phyloP scores from a whole-genome alignment of 2,888 invertebrate genomes.

The Malthinus seriepunctatus region DNA sequence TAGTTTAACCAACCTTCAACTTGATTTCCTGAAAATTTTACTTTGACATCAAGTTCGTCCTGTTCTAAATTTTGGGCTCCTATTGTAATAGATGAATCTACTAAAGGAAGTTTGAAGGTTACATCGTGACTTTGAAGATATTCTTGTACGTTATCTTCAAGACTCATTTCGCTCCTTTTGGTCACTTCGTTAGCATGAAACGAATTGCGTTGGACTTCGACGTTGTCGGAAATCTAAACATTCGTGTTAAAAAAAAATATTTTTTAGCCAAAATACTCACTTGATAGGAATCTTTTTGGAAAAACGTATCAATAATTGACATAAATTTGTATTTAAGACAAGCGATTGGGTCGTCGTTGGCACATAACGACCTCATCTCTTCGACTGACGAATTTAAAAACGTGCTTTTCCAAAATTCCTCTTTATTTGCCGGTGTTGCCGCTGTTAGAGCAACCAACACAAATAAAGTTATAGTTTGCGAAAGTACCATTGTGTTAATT shows the following conservation, averaged over 20 bases:
- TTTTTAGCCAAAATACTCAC: conserved; percentile 53
- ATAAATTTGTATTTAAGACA: conserved; percentile 85
- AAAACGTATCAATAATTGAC: conserved; percentile 75
- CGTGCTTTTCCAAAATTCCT: conserved; percentile 71
- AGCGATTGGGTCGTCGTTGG: conserved; percentile 73
- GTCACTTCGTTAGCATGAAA: conserved; percentile 65
- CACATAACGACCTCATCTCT: conserved; percentile 76
- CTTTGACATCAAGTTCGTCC: conserved; percentile 74
- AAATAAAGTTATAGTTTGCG: conserved; percentile 47
- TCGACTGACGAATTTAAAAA: conserved; percentile 75
- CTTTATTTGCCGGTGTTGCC: conserved; percentile 65
- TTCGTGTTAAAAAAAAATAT: background rate
- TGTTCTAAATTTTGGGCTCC: conserved; percentile 78
- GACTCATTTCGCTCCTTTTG: conserved; percentile 60
- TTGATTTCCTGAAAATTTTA: conserved; percentile 60
- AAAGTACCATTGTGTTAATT: conserved; percentile 35
- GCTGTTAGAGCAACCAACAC: conserved; percentile 57
- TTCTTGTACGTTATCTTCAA: conserved; percentile 71
- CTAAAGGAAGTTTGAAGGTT: conserved; percentile 73
- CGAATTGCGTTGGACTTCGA: conserved; percentile 76
- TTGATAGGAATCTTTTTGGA: conserved; percentile 79
- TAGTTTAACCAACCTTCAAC: conserved; percentile 36
- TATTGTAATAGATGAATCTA: conserved; percentile 73
- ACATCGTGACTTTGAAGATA: conserved; percentile 80
- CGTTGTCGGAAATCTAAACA: conserved; percentile 69